Percentiles rank a stretch among this genome's conserved stretches.
Evolutionary conservation across 2,797 vertebrate species (phyloP).

Genomic region (Moxostoma hubbsi): DNA sequence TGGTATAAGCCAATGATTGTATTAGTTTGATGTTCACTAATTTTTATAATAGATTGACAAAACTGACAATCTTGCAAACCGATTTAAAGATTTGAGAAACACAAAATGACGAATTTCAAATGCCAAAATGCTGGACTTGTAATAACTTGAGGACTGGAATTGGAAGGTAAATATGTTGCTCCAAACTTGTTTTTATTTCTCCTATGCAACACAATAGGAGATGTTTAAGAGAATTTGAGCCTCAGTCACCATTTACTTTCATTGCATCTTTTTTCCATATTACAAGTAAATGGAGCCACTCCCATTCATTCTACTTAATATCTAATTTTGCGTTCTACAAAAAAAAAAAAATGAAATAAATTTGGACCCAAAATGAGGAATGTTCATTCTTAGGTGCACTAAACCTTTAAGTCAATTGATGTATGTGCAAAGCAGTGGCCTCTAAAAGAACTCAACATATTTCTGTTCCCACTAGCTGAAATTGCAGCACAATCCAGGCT

Average conservation of each 20-base stretch:
- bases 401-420: conserved; percentile 11
- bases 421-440: conserved; percentile 19
- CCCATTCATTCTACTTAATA: too few relatives aligned
- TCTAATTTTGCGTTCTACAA: too few relatives aligned
- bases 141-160: conserved; percentile 10
- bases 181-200: too few relatives aligned
- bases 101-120: not conserved
- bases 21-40: not conserved
- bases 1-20: not conserved
- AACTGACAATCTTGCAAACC: not conserved
- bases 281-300: too few relatives aligned
- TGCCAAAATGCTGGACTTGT: not conserved
- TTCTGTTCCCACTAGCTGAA: conserved; percentile 5
- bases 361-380: too few relatives aligned
- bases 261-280: too few relatives aligned
- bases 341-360: too few relatives aligned
- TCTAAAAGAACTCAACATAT: conserved; percentile 18
- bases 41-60: not conserved
- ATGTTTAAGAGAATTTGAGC: too few relatives aligned
- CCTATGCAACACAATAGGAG: too few relatives aligned
- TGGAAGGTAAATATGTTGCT: conserved; percentile 1
- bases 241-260: too few relatives aligned
- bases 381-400: too few relatives aligned
- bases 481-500: conserved; percentile 23
- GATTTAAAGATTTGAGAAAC: not conserved